These are phyloP conservation scores for Loxodonta africana DNA, from an alignment of 2,113 vertebrate genomes.

Conservation along the genomic window DNA sequence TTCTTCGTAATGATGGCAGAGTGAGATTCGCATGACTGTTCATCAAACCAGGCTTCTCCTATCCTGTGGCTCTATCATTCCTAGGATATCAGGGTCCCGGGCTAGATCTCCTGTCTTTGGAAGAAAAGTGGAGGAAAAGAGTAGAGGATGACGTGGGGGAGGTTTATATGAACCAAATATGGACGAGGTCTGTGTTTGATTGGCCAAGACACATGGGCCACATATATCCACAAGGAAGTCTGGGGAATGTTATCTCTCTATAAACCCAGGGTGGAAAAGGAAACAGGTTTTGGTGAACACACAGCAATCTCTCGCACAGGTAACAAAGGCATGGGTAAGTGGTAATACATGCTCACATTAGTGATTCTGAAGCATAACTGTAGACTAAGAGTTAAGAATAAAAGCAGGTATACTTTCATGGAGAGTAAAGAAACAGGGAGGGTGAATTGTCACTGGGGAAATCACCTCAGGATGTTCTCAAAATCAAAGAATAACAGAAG, in stretches of 20 bases:
- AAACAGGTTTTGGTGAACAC: neutral
- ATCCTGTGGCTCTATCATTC: neutral
- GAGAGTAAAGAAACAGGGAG: neutral
- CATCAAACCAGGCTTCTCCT: accelerated
- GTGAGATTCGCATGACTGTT: neutral
- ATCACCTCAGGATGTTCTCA: neutral
- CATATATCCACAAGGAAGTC: neutral
- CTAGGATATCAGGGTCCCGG: neutral
- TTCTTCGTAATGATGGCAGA: neutral
- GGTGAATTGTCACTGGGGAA: neutral
- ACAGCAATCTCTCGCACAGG: accelerated
- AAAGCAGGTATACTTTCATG: neutral
- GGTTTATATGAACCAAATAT: neutral
- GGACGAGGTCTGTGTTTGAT: neutral
- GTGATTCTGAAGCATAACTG: neutral
- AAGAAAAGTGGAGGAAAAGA: neutral
- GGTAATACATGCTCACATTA: neutral
- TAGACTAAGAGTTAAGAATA: neutral
- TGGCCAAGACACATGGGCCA: neutral
- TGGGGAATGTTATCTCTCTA: neutral
- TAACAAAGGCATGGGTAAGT: neutral
- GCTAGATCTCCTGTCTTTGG: neutral
- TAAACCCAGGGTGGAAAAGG: neutral
- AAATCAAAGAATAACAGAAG: neutral
- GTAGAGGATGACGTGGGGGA: too few relatives aligned